These are phyloP conservation scores for Coturnix japonica DNA, from an alignment of 2,113 vertebrate species.

Conservation along the genomic window DNA sequence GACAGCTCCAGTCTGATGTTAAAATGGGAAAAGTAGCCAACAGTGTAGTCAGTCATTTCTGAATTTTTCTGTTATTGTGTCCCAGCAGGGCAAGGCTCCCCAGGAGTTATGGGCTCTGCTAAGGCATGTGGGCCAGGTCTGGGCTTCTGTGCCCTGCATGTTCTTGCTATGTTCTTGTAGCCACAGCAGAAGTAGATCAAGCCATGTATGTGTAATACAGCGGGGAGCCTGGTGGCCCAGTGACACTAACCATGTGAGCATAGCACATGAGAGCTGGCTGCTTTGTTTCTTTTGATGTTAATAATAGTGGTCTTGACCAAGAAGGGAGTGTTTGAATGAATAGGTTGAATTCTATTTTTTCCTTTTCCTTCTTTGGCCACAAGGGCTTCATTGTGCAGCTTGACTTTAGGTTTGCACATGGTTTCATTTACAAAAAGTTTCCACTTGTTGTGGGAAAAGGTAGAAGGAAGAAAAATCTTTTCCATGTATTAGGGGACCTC, in stretches of 20 bases:
- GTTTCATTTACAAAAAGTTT: not conserved
- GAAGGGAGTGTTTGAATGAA: not conserved
- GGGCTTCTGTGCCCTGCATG: not conserved
- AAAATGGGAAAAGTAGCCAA: not conserved
- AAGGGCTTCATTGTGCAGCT: not conserved
- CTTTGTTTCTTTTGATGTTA: not conserved
- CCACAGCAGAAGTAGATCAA: not conserved
- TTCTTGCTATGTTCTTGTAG: not conserved
- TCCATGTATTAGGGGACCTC: not conserved
- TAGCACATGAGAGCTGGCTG: not conserved
- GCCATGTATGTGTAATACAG: rapidly evolving
- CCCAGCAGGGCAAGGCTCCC: not conserved
- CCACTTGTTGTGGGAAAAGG: not conserved
- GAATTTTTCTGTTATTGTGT: rapidly evolving
- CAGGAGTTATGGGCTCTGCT: not conserved
- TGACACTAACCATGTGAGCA: not conserved
- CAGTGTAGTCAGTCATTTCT: not conserved
- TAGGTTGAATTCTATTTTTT: not conserved
- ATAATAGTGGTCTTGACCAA: not conserved
- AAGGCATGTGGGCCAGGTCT: not conserved
- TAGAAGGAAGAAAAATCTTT: not conserved
- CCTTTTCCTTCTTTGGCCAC: not conserved
- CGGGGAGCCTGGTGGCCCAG: not conserved
- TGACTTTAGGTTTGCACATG: not conserved
- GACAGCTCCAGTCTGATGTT: not conserved